Base-by-base conservation (phyloP, 2,113 vertebrate species). In the Plecturocebus donacophilus region DNA sequence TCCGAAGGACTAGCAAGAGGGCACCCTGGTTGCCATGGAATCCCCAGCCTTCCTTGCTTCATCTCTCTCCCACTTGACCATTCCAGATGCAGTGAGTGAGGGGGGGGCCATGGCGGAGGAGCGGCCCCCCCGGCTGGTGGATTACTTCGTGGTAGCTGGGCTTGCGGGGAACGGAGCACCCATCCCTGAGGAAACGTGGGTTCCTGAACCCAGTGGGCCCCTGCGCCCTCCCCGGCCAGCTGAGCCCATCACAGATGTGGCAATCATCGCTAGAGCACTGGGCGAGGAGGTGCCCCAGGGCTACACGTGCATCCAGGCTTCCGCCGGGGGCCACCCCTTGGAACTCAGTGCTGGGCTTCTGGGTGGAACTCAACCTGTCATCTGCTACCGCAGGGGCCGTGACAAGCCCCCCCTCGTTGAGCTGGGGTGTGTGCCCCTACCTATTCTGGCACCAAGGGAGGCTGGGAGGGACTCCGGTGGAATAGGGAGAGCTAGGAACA, bases 101-200 rank as follows among this genome's bases (percentile, higher is more conserved):
- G 97, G 89, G 97, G 98, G 98, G 98, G 98, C 95, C 98, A 99
- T 99, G 99, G 98, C 99, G 17, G 99, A 99, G 97, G 99, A 99
- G 98, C 99, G 99, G 98, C 99, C 99, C 95, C 99, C 99, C 5
- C 99, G 99, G 98, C 99, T 99, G 98, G 99, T 99, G 98, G 99
- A 99, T 98, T 99, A 99, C 87, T 99, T 99, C 23, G 99, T 99
- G 97, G 99, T 99, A 96, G 99, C 99, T 1, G 99, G 99, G 12
- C 98, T 99, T 86, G 98, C 99, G 0, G 97, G 96, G 38, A 76
- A 89, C 5, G 96, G 97, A 89, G 90, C 94, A 16, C 96, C 97
- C 42, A 90, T 97, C 93, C 7, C 99, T 97, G 80, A 98, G 95
- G 93, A 98, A 98, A 16, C 98, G 95, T 98, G 99, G 99, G 76